phyloP scores from a whole-genome alignment of 2,888 invertebrate genomes.

The Eupithecia insigniata region DNA sequence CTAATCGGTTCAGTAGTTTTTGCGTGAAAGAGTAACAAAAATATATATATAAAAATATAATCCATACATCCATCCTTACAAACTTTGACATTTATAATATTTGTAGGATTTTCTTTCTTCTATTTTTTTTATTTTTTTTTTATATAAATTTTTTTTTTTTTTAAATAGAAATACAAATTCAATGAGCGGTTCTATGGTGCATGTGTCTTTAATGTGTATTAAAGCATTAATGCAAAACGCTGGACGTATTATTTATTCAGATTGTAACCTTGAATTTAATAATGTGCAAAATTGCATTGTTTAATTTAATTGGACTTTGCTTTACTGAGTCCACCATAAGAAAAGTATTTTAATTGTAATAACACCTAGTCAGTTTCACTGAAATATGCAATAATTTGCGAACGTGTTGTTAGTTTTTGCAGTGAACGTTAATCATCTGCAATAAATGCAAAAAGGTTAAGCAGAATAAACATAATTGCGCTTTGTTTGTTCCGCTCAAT shows the following conservation, averaged over 20 bases:
- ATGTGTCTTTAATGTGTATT: no score
- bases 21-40: no score
- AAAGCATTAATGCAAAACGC: not conserved
- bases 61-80: no score
- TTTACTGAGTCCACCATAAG: not conserved
- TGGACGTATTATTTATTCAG: not conserved
- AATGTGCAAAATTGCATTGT: not conserved
- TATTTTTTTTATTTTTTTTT: no score
- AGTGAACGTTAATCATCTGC: constrained; percentile 24
- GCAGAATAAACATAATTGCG: constrained; percentile 35
- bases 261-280: not conserved
- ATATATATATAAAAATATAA: no score
- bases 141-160: no score
- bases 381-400: constrained; percentile 27
- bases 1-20: no score
- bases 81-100: no score
- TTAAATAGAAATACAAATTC: no score
- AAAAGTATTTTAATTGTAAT: constrained; percentile 17
- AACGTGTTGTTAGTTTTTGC: constrained; percentile 30
- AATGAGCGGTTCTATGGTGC: not conserved
- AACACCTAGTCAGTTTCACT: constrained; percentile 25
- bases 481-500: constrained; percentile 51
- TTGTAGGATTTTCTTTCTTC: no score
- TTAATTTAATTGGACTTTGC: constrained; percentile 18
- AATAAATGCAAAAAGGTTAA: constrained; percentile 34